Percentiles rank a stretch among this genome's conserved stretches.
These are phyloP conservation scores for Hylaeus volcanicus DNA, from an alignment of 1,140 invertebrate species.

Conservation along the genomic window DNA sequence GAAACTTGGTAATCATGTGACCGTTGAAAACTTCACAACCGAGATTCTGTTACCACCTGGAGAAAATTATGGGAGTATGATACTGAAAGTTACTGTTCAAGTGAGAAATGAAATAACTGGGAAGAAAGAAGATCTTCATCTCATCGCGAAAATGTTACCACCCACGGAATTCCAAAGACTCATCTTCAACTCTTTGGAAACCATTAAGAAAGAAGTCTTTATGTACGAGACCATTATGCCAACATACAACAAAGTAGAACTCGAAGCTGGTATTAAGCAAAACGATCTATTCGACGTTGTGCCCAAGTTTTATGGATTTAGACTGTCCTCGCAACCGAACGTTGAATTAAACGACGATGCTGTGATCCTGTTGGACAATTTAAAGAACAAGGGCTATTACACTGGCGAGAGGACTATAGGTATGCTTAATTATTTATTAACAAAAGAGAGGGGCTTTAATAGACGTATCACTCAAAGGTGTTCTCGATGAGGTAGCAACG, in stretches of 20 bases:
- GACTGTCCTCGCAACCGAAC: slow-evolving; percentile 76
- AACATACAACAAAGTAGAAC: slow-evolving; percentile 65
- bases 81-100: slow-evolving; percentile 76
- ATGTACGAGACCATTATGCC: slow-evolving; percentile 73
- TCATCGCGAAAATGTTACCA: slow-evolving; percentile 79
- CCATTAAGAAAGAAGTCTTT: slow-evolving; percentile 76
- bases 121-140: slow-evolving; percentile 63
- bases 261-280: slow-evolving; percentile 74
- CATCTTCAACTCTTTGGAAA: slow-evolving; percentile 74
- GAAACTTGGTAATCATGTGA: slow-evolving; percentile 57
- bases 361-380: slow-evolving; percentile 82
- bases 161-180: slow-evolving; percentile 69
- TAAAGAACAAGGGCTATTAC: slow-evolving; percentile 79
- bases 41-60: slow-evolving; percentile 76
- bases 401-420: slow-evolving; percentile 77
- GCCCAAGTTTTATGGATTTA: slow-evolving; percentile 81
- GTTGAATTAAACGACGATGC: slow-evolving; percentile 81
- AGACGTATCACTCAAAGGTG: too few species aligned
- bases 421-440: slow-evolving; percentile 15
- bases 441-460: neutral
- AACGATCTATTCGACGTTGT: slow-evolving; percentile 76
- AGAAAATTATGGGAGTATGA: slow-evolving; percentile 84
- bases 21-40: slow-evolving; percentile 57
- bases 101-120: slow-evolving; percentile 53
- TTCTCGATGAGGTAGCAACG: too few species aligned